These are phyloP conservation scores for Leucopsar rothschildi DNA, from an alignment of 2,113 vertebrate species.

Conservation along the genomic window DNA sequence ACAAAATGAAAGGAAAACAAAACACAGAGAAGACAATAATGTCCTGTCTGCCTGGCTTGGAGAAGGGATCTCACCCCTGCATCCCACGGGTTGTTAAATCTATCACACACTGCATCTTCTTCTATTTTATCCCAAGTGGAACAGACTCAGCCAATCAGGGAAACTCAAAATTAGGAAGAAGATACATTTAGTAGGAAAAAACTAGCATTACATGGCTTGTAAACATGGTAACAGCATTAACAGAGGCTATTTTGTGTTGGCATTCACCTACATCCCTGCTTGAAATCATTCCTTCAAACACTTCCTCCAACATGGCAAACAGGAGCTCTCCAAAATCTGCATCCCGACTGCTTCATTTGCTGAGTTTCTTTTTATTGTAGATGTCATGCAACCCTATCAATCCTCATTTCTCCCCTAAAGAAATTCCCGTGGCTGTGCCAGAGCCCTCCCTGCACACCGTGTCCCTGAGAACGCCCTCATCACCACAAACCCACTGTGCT, in stretches of 20 bases:
- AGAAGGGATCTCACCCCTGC: neutral
- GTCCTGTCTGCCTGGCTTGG: neutral
- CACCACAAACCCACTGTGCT: accelerated
- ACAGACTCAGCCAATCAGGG: neutral
- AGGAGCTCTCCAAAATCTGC: neutral
- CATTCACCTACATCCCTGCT: neutral
- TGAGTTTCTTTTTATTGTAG: neutral
- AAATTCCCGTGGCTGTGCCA: neutral
- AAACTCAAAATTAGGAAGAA: neutral
- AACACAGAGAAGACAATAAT: neutral
- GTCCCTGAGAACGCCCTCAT: neutral
- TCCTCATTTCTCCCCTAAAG: neutral
- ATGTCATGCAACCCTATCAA: neutral
- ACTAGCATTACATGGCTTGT: neutral
- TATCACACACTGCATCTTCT: neutral
- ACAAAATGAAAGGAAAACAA: neutral
- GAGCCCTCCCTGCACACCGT: neutral
- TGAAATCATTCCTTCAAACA: neutral
- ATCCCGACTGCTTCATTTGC: neutral
- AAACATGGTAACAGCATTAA: neutral
- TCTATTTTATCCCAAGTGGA: neutral
- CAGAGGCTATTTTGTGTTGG: neutral
- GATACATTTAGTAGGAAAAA: neutral
- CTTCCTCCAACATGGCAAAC: neutral
- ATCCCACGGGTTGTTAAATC: neutral